phyloP scores from a whole-genome alignment of 2,888 invertebrate species.

The Xanthia togata region DNA sequence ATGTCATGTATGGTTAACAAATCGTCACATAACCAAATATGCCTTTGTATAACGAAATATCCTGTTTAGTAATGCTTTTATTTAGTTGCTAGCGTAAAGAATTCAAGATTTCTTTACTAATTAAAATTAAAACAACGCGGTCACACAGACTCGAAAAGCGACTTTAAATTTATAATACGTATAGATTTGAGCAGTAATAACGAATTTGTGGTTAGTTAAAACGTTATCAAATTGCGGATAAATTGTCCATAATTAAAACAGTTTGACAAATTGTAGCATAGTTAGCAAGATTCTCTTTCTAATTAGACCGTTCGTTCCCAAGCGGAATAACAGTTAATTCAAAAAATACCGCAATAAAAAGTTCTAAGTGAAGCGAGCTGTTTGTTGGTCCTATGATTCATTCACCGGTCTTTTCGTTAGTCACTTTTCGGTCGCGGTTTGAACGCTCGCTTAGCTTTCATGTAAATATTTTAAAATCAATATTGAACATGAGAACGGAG shows the following conservation, averaged over 20 bases:
- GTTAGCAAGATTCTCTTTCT: constrained; percentile 64
- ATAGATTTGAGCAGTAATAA: not conserved
- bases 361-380: constrained; percentile 83
- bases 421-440: constrained; percentile 73
- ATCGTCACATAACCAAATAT: constrained; percentile 12
- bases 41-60: not conserved
- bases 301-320: constrained; percentile 75
- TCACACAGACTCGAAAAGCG: not conserved
- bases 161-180: not conserved
- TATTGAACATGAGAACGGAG: constrained; percentile 74
- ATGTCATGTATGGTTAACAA: too few relatives aligned
- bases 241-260: not conserved
- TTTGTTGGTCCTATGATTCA: constrained; percentile 82
- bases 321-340: constrained; percentile 80
- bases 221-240: constrained; percentile 6
- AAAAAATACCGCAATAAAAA: constrained; percentile 85
- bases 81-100: not conserved
- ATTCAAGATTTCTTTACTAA: too few relatives aligned
- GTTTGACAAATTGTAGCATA: constrained; percentile 25
- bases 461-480: constrained; percentile 82
- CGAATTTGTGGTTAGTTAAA: constrained; percentile 13
- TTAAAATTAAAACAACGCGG: too few relatives aligned
- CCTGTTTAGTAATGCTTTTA: constrained; percentile 3
- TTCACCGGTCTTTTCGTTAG: constrained; percentile 76
- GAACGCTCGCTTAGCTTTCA: constrained; percentile 77